These are phyloP conservation scores for Drosophila atroscutellata DNA, from an alignment of 2,888 invertebrate genomes.

Conservation along the genomic window DNA sequence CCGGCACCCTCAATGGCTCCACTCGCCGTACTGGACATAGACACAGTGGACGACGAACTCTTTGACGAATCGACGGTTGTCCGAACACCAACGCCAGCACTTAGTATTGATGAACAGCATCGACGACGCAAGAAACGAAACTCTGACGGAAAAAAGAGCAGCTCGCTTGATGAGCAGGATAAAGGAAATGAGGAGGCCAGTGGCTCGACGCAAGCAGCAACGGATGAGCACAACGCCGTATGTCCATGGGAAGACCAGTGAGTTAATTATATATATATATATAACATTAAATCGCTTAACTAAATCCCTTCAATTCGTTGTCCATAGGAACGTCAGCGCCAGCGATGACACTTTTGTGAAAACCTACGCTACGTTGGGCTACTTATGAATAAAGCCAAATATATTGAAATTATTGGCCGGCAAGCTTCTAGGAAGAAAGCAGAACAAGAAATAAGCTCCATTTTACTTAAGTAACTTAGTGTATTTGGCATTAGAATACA, in stretches of 20 bases:
- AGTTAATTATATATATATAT: conserved; percentile 85
- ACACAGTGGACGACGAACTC: conserved; percentile 89
- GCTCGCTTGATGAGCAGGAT: conserved; percentile 75
- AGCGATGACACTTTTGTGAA: conserved; percentile 96
- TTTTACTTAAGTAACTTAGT: conserved; percentile 4
- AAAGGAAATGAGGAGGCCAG: conserved; percentile 40
- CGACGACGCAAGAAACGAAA: conserved; percentile 82
- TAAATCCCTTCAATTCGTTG: neutral
- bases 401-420: conserved; percentile 48
- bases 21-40: conserved; percentile 89
- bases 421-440: conserved; percentile 56
- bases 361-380: conserved; percentile 96
- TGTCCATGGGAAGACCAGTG: conserved; percentile 98
- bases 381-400: conserved; percentile 88
- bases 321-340: conserved; percentile 91
- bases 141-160: conserved; percentile 72
- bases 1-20: conserved; percentile 87
- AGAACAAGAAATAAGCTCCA: conserved; percentile 55
- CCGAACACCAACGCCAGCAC: conserved; percentile 20
- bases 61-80: conserved; percentile 19
- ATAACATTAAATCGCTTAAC: neutral
- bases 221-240: conserved; percentile 90
- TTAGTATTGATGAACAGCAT: conserved; percentile 70
- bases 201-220: conserved; percentile 26
- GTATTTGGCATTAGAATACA: neutral